Evolutionary conservation across 2,888 invertebrate species (phyloP), one percentile per base, ranked within the genome.

Genomic region (Sphaerophoria taeniata): DNA sequence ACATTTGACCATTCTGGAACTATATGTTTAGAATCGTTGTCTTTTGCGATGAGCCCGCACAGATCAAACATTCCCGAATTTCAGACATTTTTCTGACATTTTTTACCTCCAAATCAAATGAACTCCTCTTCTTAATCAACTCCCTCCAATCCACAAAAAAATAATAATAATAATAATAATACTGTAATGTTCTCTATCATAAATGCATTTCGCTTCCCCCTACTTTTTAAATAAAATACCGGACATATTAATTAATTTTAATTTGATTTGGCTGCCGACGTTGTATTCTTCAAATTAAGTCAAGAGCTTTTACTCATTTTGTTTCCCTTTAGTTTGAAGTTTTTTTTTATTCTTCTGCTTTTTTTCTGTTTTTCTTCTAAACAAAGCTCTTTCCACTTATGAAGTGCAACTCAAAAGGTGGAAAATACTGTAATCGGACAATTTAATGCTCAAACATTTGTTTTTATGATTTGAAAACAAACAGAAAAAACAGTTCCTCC

Each of bases 351-450:
- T 16, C 14, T 47, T 47, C n/a, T n/a, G 5, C 14, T 47, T 6
- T 16, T 12, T 5, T 6, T 49, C 3, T 43, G 11, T 9, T 43
- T 6, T 34, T 36, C 14, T 14, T 47, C 31, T 31, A 49, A 71
- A 58, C n/a, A 36, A 69, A 74, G 45, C n/a, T 24, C 79, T 45
- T 73, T 73, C 43, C 58, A 55, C 63, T 63, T 70, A 39, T 65
- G n/a, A n/a, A n/a, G 56, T 75, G 34, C 75, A 71, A 65, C 58
- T 56, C 34, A 53, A 65, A 75, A 81, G 70, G 81, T 75, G 51
- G 71, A 75, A 79, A 80, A 75, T 75, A 63, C 63, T 80, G 69
- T 75, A 81, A 75, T 81, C 81, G 75, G 81, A 81, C 81, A 75
- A 75, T 81, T 81, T 81, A 81, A 71, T 75, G 33, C 70, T 75